phyloP scores from a whole-genome alignment of 2,888 invertebrate species.

The Drosophila nigricruria region DNA sequence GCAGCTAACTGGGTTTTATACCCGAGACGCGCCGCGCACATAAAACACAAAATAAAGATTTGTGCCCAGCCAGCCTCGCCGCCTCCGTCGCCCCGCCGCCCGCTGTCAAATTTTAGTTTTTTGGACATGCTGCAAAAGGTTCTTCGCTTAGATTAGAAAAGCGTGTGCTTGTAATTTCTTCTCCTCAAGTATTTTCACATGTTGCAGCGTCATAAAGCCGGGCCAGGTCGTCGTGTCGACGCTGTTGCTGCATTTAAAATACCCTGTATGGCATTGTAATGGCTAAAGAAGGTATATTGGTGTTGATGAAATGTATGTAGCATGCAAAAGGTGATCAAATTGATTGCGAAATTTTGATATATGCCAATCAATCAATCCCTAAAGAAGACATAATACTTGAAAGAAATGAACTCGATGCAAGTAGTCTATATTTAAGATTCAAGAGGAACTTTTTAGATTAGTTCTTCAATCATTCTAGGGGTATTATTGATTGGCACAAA shows the following conservation, averaged over 20 bases:
- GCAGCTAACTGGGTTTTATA: constrained; percentile 68
- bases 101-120: constrained; percentile 68
- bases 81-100: constrained; percentile 12
- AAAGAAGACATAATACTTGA: too few relatives aligned
- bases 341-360: too few relatives aligned
- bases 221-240: constrained; percentile 72
- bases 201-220: constrained; percentile 70
- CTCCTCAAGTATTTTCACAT: constrained; percentile 74
- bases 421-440: too few relatives aligned
- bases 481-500: too few relatives aligned
- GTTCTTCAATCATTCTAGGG: too few relatives aligned
- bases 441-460: too few relatives aligned
- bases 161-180: constrained; percentile 78
- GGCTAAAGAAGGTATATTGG: background rate
- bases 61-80: constrained; percentile 34
- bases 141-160: constrained; percentile 81
- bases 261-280: background rate
- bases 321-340: too few relatives aligned
- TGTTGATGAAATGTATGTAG: background rate
- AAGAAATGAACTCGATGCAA: too few relatives aligned
- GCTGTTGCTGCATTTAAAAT: constrained; percentile 14
- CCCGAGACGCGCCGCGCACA: constrained; percentile 51
- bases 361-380: too few relatives aligned
- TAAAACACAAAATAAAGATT: constrained; percentile 65
- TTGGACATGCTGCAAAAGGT: constrained; percentile 78